phyloP scores from a whole-genome alignment of 1,140 invertebrate genomes.

The Phortica variegata region DNA sequence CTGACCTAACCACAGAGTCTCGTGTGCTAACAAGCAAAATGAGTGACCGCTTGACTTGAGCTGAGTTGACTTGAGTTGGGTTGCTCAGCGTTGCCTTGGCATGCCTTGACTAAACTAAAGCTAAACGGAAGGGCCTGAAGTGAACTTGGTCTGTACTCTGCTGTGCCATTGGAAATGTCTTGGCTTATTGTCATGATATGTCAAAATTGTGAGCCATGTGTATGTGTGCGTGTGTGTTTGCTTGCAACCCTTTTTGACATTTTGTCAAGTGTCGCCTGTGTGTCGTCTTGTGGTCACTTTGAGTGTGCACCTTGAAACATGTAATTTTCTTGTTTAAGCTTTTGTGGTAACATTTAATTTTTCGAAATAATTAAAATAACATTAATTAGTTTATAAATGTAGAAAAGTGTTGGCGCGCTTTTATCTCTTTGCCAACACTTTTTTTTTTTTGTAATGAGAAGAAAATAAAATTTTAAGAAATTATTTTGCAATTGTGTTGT shows the following conservation, averaged over 20 bases:
- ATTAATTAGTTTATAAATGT: slow-evolving; percentile 21
- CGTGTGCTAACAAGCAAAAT: slow-evolving; percentile 48
- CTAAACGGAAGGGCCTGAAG: slow-evolving; percentile 14
- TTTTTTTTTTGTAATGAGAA: too few relatives aligned
- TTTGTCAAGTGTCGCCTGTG: not conserved
- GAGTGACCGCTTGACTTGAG: too few relatives aligned
- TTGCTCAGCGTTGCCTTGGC: too few relatives aligned
- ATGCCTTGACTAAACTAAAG: too few relatives aligned
- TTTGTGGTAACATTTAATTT: slow-evolving; percentile 28
- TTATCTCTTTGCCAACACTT: not conserved
- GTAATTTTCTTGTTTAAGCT: slow-evolving; percentile 33
- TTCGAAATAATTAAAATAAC: slow-evolving; percentile 49
- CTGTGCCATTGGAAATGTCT: too few relatives aligned
- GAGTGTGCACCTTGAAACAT: not conserved
- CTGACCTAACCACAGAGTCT: slow-evolving; percentile 43
- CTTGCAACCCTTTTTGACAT: slow-evolving; percentile 21
- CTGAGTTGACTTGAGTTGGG: not conserved
- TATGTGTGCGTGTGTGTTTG: too few relatives aligned
- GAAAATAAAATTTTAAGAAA: too few relatives aligned
- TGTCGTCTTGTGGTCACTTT: not conserved
- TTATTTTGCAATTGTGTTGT: too few relatives aligned
- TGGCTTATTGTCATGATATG: too few relatives aligned
- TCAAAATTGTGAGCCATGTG: too few relatives aligned
- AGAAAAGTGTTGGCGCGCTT: too few relatives aligned
- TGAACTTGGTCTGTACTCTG: not conserved